phyloP scores from a whole-genome alignment of 2,888 invertebrate genomes.

The Penaeus monodon region DNA sequence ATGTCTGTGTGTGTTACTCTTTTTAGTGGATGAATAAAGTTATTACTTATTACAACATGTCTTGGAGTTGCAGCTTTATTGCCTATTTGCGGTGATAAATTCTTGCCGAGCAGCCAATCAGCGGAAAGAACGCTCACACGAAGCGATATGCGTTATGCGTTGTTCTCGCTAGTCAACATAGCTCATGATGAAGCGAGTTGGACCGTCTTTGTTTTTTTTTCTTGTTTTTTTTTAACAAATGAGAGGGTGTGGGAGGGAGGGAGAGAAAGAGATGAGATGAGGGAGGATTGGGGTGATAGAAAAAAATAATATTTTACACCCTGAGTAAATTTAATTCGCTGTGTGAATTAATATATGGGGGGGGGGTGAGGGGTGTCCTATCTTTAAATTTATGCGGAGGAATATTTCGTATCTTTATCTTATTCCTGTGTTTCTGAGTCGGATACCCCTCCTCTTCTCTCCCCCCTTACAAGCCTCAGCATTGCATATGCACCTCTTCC shows the following conservation, averaged over 20 bases:
- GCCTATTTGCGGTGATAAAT: constrained; percentile 44
- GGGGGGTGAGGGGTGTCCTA: too few relatives aligned
- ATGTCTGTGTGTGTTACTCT: neutral
- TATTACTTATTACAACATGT: constrained; percentile 4
- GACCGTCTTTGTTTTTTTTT: constrained; percentile 16
- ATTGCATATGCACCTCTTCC: too few relatives aligned
- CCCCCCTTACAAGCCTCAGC: too few relatives aligned
- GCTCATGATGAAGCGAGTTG: constrained; percentile 31
- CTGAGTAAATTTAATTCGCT: too few relatives aligned
- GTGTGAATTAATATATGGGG: too few relatives aligned
- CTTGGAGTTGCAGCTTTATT: constrained; percentile 26
- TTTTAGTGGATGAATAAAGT: neutral
- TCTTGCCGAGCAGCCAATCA: constrained; percentile 23
- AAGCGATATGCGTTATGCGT: constrained; percentile 31
- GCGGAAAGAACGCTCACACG: constrained; percentile 12
- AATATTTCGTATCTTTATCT: too few relatives aligned
- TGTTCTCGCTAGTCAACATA: constrained; percentile 28
- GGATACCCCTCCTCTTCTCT: too few relatives aligned
- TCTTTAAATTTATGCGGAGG: too few relatives aligned
- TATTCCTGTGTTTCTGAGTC: too few relatives aligned
- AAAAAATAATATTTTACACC: neutral
- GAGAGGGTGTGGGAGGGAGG: neutral
- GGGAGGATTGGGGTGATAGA: neutral
- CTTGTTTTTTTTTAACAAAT: too few relatives aligned
- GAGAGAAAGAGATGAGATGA: neutral